These are phyloP conservation scores for Lutraria lutraria DNA, from an alignment of 2,888 invertebrate species.

Conservation along the genomic window DNA sequence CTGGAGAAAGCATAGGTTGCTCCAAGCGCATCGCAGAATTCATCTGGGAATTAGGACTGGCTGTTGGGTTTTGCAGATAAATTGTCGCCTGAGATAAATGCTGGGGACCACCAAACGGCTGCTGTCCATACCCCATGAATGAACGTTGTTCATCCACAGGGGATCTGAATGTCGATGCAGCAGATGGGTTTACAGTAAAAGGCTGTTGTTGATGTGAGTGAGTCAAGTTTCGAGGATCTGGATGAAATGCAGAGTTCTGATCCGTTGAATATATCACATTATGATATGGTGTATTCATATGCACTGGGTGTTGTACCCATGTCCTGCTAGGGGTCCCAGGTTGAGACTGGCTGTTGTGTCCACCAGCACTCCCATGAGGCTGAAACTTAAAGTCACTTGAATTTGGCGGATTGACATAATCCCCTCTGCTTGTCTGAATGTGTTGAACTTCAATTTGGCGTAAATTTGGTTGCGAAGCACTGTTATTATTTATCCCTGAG, in stretches of 20 bases:
- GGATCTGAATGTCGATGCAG: conserved; percentile 51
- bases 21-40: conserved; percentile 45
- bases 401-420: not conserved
- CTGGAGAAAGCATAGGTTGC: conserved; percentile 47
- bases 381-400: not conserved
- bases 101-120: conserved; percentile 53
- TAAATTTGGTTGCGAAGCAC: conserved; percentile 49
- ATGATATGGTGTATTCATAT: conserved; percentile 56
- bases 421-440: conserved; percentile 55
- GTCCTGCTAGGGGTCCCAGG: conserved; percentile 38
- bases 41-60: conserved; percentile 49
- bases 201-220: conserved; percentile 44
- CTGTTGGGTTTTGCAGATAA: conserved; percentile 62
- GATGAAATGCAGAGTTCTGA: conserved; percentile 48
- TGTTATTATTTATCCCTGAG: conserved; percentile 55
- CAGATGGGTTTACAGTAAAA: conserved; percentile 24
- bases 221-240: conserved; percentile 51
- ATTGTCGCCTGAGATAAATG: conserved; percentile 72
- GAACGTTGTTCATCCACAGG: conserved; percentile 60
- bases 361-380: conserved; percentile 15
- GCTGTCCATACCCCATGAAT: conserved; percentile 46
- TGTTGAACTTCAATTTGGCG: conserved; percentile 68
- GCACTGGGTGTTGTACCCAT: conserved; percentile 53
- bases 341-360: conserved; percentile 33
- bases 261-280: conserved; percentile 53